These are phyloP conservation scores for Silurus meridionalis DNA, from an alignment of 2,113 vertebrate species.

Conservation along the genomic window DNA sequence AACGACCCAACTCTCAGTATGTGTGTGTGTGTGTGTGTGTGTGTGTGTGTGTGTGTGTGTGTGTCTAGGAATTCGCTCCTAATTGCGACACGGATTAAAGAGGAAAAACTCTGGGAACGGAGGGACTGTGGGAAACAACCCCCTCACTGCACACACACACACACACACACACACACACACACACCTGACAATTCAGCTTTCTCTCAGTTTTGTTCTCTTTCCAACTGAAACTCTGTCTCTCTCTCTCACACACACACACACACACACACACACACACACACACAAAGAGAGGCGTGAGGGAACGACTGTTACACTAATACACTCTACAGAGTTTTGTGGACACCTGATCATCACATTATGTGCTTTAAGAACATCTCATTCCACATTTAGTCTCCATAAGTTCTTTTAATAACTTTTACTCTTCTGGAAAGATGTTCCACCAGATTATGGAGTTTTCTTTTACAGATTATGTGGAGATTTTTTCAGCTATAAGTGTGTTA, in stretches of 20 bases:
- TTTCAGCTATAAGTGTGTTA: too few species aligned
- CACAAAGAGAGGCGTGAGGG: background rate
- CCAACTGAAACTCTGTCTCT: background rate
- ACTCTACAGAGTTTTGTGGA: too few species aligned
- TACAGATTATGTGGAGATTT: too few species aligned
- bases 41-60: slow-evolving; percentile 60
- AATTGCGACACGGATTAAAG: slow-evolving; percentile 81
- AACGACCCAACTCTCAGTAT: background rate
- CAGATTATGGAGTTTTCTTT: too few species aligned
- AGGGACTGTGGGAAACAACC: slow-evolving; percentile 74
- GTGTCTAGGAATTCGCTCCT: slow-evolving; percentile 77
- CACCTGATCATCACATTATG: too few species aligned
- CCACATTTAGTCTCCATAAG: too few species aligned
- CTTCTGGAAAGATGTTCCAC: too few species aligned
- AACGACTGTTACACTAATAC: background rate
- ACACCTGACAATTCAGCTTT: background rate
- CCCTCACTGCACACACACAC: slow-evolving; percentile 42
- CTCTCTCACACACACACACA: background rate
- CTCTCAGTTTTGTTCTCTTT: background rate
- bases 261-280: background rate
- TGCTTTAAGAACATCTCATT: too few species aligned
- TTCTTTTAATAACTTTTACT: too few species aligned
- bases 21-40: slow-evolving; percentile 45
- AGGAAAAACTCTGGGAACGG: slow-evolving; percentile 74
- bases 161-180: background rate